These are phyloP conservation scores for Lasiurus cinereus DNA, from an alignment of 2,113 vertebrate genomes.

Conservation along the genomic window DNA sequence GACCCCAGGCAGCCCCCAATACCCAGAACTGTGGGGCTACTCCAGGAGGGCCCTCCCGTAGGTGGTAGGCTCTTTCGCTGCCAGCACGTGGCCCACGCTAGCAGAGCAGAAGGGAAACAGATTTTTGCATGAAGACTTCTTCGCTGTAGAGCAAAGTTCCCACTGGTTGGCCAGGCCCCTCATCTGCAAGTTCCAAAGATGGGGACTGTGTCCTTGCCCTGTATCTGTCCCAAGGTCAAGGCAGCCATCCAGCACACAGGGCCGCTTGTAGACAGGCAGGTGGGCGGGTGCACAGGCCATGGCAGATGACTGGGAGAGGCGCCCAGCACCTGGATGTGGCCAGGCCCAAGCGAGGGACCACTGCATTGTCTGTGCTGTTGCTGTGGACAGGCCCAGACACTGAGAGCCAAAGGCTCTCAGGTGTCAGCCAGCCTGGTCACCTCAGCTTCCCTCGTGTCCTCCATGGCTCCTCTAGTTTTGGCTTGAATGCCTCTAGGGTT, in stretches of 20 bases:
- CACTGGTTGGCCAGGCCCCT: background rate
- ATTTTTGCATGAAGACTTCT: background rate
- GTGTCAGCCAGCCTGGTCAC: rapidly evolving
- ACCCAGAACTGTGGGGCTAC: too few relatives aligned
- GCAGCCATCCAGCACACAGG: rapidly evolving
- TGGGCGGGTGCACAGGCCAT: background rate
- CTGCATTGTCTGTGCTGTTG: background rate
- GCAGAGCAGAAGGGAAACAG: background rate
- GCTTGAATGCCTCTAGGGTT: background rate
- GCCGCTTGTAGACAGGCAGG: background rate
- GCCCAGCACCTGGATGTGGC: background rate
- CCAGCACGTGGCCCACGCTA: rapidly evolving
- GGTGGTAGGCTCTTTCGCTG: rapidly evolving
- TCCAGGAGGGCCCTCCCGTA: background rate
- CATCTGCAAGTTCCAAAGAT: too few relatives aligned
- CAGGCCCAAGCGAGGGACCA: background rate
- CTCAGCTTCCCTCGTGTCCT: too few relatives aligned
- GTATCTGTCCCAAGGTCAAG: background rate
- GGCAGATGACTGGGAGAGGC: background rate
- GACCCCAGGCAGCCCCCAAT: background rate
- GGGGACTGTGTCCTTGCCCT: too few relatives aligned
- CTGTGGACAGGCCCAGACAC: too few relatives aligned
- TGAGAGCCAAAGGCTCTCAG: rapidly evolving
- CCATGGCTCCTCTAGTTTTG: rapidly evolving
- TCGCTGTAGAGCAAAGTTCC: background rate